phyloP scores from a whole-genome alignment of 2,113 vertebrate genomes.

The Malaclemys terrapin region DNA sequence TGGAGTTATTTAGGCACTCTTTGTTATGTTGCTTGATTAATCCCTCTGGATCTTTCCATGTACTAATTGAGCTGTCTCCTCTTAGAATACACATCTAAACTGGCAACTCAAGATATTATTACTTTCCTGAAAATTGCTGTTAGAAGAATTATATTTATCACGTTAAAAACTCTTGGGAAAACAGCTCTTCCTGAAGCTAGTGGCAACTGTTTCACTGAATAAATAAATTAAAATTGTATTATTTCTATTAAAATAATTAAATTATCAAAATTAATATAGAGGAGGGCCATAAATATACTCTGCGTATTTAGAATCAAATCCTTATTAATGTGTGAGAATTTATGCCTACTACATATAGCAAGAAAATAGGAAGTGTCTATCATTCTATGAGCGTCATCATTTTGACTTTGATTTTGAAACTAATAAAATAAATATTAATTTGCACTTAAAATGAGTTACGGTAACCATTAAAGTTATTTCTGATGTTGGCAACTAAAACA shows the following conservation, averaged over 20 bases:
- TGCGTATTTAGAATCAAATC: not conserved
- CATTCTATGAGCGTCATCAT: not conserved
- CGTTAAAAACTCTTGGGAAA: conserved; percentile 7
- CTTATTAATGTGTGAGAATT: not conserved
- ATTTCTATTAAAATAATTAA: conserved; percentile 10
- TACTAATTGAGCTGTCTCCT: not conserved
- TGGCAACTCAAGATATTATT: not conserved
- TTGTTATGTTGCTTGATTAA: conserved; percentile 32
- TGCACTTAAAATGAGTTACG: not conserved
- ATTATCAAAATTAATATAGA: conserved; percentile 16
- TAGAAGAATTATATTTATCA: not conserved
- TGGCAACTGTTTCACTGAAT: not conserved
- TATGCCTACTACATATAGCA: not conserved
- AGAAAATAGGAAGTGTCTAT: not conserved
- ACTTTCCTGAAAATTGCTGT: not conserved
- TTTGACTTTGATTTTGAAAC: conserved; percentile 9
- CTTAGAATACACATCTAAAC: conserved; percentile 2
- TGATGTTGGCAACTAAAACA: not conserved
- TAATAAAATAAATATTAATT: not conserved
- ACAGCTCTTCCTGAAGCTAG: not conserved
- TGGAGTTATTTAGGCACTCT: conserved; percentile 19
- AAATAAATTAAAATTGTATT: not conserved
- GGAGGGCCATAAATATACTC: not conserved
- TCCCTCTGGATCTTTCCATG: not conserved
- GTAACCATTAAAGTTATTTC: not conserved